These are phyloP conservation scores for Papilio glaucus DNA, from an alignment of 1,140 invertebrate genomes.

Conservation along the genomic window DNA sequence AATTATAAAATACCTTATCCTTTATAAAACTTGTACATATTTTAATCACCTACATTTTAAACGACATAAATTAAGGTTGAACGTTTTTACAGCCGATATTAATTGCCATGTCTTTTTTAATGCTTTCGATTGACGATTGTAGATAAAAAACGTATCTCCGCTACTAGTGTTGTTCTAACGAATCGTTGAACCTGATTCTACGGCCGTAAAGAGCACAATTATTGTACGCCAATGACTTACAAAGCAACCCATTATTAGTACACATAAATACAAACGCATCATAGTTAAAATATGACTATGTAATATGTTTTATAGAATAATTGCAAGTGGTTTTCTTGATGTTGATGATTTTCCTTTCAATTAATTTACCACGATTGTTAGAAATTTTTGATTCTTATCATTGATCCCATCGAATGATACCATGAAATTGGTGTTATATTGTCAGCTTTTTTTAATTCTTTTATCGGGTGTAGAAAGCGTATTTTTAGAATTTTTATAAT, in stretches of 20 bases:
- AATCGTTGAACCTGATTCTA: background rate
- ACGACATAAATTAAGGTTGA: constrained; percentile 5
- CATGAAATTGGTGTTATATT: too few relatives aligned
- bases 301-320: too few relatives aligned
- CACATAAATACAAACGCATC: too few relatives aligned
- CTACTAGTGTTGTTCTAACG: constrained; percentile 7
- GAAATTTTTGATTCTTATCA: too few relatives aligned
- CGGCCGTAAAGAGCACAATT: background rate
- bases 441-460: too few relatives aligned
- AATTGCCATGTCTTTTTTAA: constrained; percentile 19
- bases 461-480: too few relatives aligned
- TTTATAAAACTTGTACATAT: background rate
- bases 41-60: background rate
- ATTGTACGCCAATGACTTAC: background rate
- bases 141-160: background rate
- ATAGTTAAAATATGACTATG: too few relatives aligned
- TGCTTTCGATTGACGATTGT: background rate
- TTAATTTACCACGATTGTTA: too few relatives aligned
- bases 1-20: background rate
- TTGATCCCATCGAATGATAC: too few relatives aligned
- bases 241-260: background rate
- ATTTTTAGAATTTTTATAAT: too few relatives aligned
- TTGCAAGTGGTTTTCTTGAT: too few relatives aligned
- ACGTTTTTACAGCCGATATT: background rate
- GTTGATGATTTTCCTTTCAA: too few relatives aligned